These are phyloP conservation scores for Poeciliopsis infans DNA, from an alignment of 2,797 vertebrate genomes.

Conservation along the genomic window DNA sequence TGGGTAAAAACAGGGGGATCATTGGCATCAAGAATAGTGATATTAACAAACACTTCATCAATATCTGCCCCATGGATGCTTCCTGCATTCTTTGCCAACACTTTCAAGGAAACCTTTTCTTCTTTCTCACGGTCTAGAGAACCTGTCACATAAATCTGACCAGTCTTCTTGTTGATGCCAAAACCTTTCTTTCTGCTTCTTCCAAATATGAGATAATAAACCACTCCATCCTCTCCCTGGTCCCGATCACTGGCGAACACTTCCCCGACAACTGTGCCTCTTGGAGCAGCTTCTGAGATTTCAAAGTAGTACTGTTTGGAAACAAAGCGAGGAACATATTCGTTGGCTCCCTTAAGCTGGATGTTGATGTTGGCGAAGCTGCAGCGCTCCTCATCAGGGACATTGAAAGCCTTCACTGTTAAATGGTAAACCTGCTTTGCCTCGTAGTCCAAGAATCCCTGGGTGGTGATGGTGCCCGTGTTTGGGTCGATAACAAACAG, in stretches of 20 bases:
- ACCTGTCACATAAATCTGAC: slow-evolving; percentile 93
- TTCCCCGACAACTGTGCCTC: slow-evolving; percentile 91
- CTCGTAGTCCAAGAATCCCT: slow-evolving; percentile 98
- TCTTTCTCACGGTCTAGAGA: slow-evolving; percentile 94
- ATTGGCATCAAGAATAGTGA: slow-evolving; percentile 95
- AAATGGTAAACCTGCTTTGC: slow-evolving; percentile 95
- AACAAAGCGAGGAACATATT: slow-evolving; percentile 97
- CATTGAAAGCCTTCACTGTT: slow-evolving; percentile 95
- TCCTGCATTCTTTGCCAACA: slow-evolving; percentile 94
- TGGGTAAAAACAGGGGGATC: slow-evolving; percentile 95
- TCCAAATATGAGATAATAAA: slow-evolving; percentile 96
- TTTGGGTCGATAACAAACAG: slow-evolving; percentile 98
- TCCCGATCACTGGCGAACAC: slow-evolving; percentile 98
- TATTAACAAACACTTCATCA: slow-evolving; percentile 95
- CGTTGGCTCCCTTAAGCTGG: slow-evolving; percentile 93
- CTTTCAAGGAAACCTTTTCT: slow-evolving; percentile 91
- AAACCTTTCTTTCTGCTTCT: slow-evolving; percentile 94
- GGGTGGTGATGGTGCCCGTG: slow-evolving; percentile 94
- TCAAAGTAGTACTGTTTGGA: slow-evolving; percentile 98
- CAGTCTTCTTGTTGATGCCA: slow-evolving; percentile 87
- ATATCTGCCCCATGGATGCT: slow-evolving; percentile 94
- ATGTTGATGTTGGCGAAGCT: slow-evolving; percentile 93
- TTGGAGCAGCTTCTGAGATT: slow-evolving; percentile 92
- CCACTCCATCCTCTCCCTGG: slow-evolving; percentile 91
- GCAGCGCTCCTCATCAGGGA: slow-evolving; percentile 96